These are phyloP conservation scores for Drosophila fuyamai DNA, from an alignment of 1,140 invertebrate genomes.

Conservation along the genomic window DNA sequence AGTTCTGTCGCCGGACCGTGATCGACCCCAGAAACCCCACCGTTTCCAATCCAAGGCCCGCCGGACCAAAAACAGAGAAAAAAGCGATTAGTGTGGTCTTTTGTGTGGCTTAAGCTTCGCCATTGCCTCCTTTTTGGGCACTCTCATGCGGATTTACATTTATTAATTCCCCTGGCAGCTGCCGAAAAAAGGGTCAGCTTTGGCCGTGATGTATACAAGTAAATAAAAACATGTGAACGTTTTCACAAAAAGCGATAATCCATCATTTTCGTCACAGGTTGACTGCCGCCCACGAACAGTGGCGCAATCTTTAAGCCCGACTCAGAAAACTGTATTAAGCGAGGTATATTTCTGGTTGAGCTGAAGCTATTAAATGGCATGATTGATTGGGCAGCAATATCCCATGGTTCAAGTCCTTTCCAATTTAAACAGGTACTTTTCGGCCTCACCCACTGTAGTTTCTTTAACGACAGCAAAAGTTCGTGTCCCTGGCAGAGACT, in stretches of 20 bases:
- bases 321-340: background rate
- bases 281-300: conserved; percentile 15
- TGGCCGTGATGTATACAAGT: conserved; percentile 10
- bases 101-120: conserved; percentile 60
- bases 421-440: too few relatives aligned
- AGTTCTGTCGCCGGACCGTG: conserved; percentile 35
- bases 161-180: conserved; percentile 60
- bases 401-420: too few relatives aligned
- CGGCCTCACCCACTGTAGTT: conserved; percentile 17
- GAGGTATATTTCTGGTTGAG: background rate
- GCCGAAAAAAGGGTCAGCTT: conserved; percentile 44
- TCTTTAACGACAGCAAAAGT: conserved; percentile 18
- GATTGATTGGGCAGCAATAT: conserved; percentile 5
- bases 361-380: conserved; percentile 1
- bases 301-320: background rate
- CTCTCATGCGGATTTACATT: conserved; percentile 69
- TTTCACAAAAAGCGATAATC: conserved; percentile 58
- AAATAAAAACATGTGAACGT: conserved; percentile 59
- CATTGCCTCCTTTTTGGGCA: conserved; percentile 31
- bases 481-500: conserved; percentile 25
- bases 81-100: conserved; percentile 67
- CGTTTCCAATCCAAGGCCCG: conserved; percentile 42
- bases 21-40: conserved; percentile 13
- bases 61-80: conserved; percentile 35
- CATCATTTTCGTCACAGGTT: conserved; percentile 64